Evolutionary conservation across 2,797 vertebrate species (phyloP).

Genomic region (Champsocephalus esox): DNA sequence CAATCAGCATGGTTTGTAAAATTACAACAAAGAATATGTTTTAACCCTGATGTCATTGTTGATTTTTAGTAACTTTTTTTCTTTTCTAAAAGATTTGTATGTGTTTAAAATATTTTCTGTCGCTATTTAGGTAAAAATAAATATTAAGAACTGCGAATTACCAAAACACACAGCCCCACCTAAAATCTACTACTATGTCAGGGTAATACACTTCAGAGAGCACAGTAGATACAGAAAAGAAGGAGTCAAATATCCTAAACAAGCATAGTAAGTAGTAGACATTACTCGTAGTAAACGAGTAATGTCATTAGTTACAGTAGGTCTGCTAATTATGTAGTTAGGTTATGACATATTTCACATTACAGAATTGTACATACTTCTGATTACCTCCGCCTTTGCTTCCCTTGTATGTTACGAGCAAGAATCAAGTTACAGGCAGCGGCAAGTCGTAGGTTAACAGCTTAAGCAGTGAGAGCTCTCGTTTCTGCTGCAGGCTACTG

Average conservation of each 20-base stretch:
- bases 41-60: not conserved
- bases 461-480: conserved; percentile 55
- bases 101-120: not conserved
- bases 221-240: conserved; percentile 7
- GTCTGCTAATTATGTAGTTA: conserved; percentile 39
- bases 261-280: not conserved
- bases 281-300: conserved; percentile 10
- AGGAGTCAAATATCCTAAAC: conserved; percentile 15
- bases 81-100: not conserved
- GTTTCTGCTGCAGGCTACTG: conserved; percentile 60
- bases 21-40: not conserved
- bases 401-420: conserved; percentile 38
- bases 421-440: conserved; percentile 58
- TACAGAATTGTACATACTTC: conserved; percentile 48
- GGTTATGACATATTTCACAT: conserved; percentile 42
- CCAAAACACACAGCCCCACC: not conserved
- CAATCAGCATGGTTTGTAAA: conserved; percentile 1
- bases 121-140: not conserved
- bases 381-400: conserved; percentile 51
- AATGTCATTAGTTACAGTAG: conserved; percentile 45
- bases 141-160: not conserved
- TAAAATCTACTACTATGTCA: not conserved
- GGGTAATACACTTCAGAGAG: not conserved
- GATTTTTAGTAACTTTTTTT: not conserved
- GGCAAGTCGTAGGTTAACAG: conserved; percentile 49